Evolutionary conservation across 2,113 vertebrate species (phyloP).

Genomic region (Narcine bancroftii): DNA sequence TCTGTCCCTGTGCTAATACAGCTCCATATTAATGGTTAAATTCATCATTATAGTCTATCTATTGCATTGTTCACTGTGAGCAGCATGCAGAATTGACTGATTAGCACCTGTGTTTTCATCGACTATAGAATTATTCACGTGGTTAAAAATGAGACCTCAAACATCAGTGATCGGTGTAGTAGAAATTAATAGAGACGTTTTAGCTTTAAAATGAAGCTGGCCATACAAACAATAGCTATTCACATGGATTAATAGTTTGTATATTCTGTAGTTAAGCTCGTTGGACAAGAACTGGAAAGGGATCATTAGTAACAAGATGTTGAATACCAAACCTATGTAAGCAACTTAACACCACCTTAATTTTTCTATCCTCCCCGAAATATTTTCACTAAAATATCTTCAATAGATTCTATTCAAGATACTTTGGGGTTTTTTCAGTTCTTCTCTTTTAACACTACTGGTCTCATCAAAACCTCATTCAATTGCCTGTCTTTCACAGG

Average conservation of each 20-base stretch:
- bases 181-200: neutral
- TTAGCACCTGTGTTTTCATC: neutral
- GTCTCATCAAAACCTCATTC: neutral
- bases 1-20: too few species aligned
- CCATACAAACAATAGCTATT: neutral
- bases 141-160: neutral
- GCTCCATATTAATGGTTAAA: conserved; percentile 18
- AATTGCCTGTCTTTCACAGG: neutral
- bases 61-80: neutral
- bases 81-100: neutral
- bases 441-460: neutral
- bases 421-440: neutral
- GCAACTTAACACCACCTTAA: neutral
- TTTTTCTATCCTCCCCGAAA: neutral
- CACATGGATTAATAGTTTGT: neutral
- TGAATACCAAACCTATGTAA: neutral
- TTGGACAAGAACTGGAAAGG: neutral
- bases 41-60: neutral
- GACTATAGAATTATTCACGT: neutral
- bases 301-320: neutral
- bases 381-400: neutral
- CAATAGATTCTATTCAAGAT: neutral
- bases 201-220: neutral
- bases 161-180: neutral
- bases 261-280: neutral